A percentile compares a stretch with the other conserved stretches of the same genome.
phyloP scores from a whole-genome alignment of 2,113 vertebrate species.

The Heterochromis multidens region DNA sequence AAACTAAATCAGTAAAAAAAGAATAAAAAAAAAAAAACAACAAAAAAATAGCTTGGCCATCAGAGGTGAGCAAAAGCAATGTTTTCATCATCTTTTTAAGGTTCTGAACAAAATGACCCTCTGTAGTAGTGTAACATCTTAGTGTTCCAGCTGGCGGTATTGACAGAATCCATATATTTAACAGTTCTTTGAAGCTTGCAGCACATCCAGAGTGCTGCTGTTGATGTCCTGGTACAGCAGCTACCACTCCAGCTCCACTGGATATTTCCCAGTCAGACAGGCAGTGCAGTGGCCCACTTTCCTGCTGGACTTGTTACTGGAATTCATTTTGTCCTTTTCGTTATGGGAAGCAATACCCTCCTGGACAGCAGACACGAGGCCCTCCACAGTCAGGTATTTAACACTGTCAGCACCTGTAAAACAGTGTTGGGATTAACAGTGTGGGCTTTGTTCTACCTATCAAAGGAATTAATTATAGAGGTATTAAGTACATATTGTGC shows the following conservation, averaged over 20 bases:
- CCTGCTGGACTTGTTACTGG: constrained; percentile 55
- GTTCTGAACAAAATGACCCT: neutral
- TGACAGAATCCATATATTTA: neutral
- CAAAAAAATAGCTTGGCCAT: neutral
- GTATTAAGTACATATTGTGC: too few relatives aligned
- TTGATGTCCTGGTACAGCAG: neutral
- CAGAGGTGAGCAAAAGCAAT: neutral
- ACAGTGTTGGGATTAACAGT: neutral
- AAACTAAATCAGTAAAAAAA: too few relatives aligned
- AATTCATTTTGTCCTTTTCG: constrained; percentile 67
- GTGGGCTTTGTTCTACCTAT: neutral
- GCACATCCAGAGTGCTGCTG: neutral
- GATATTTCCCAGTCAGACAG: constrained; percentile 94
- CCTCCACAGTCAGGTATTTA: constrained; percentile 92
- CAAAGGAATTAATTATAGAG: neutral
- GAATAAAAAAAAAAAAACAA: neutral
- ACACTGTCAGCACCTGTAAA: constrained; percentile 90
- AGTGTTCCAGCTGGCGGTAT: neutral
- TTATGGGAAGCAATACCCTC: constrained; percentile 75
- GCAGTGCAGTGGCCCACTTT: constrained; percentile 89
- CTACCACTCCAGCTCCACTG: constrained; percentile 94
- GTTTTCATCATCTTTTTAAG: neutral
- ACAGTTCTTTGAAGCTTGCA: neutral
- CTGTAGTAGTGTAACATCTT: neutral
- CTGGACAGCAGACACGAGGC: constrained; percentile 90